Evolutionary conservation across 2,797 vertebrate genomes (phyloP).

Genomic region (Pitangus sulphuratus): DNA sequence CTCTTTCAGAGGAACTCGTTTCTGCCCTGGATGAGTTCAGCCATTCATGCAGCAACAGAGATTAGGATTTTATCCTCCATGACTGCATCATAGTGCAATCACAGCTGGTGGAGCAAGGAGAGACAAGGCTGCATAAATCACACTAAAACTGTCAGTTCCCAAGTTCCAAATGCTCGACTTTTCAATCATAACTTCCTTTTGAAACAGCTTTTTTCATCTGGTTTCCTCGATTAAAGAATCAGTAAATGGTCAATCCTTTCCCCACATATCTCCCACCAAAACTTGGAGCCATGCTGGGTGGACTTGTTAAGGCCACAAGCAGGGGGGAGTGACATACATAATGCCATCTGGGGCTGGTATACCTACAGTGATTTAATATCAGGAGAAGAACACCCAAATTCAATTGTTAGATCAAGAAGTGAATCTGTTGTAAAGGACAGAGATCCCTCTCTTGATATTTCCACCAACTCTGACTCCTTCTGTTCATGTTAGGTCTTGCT

Average conservation of each 20-base stretch:
- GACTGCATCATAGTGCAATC: neutral
- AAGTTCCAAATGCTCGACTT: neutral
- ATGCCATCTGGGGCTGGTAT: neutral
- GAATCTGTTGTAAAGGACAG: neutral
- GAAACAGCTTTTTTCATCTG: neutral
- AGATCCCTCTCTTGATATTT: neutral
- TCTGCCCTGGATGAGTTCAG: neutral
- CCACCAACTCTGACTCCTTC: neutral
- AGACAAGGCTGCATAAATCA: neutral
- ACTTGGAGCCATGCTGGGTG: neutral
- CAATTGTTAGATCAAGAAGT: neutral
- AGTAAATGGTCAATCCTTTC: neutral
- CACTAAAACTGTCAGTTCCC: neutral
- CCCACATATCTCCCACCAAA: neutral
- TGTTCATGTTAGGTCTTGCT: neutral
- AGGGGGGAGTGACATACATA: fast-evolving
- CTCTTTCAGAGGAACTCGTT: neutral
- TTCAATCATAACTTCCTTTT: neutral
- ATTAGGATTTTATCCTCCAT: neutral
- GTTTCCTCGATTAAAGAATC: neutral
- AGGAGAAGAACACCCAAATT: neutral
- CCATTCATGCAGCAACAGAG: neutral
- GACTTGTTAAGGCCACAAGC: neutral
- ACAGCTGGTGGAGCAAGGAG: neutral
- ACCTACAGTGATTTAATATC: fast-evolving